Conservation (phyloP, 2,113 vertebrate genomes). For the Leptodactylus fuscus region DNA sequence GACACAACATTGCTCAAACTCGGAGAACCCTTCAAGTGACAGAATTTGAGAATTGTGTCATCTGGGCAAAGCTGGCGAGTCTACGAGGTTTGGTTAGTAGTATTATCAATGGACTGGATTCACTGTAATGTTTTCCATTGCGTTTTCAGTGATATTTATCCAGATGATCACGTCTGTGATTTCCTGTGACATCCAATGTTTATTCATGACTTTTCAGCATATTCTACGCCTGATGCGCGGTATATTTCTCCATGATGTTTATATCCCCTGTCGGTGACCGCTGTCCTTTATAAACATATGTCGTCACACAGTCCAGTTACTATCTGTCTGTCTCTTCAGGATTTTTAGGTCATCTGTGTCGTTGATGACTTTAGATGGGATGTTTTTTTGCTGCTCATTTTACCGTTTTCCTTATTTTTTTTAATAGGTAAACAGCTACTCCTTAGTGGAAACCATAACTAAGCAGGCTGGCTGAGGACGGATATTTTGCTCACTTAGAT, state of each 20-base stretch:
- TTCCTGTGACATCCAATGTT: neutral
- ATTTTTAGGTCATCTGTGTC: too few relatives aligned
- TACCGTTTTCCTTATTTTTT: too few relatives aligned
- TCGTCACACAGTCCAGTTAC: neutral
- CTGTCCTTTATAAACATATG: neutral
- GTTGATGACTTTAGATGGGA: too few relatives aligned
- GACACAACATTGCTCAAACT: neutral
- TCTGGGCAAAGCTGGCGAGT: neutral
- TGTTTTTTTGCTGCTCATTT: too few relatives aligned
- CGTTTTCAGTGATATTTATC: neutral
- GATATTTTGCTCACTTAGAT: too few relatives aligned
- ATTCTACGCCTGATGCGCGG: neutral
- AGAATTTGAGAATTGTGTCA: neutral
- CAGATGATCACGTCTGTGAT: neutral
- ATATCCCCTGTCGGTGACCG: neutral
- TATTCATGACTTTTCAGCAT: neutral
- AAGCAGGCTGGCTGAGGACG: neutral
- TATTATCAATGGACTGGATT: neutral
- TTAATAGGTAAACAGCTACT: too few relatives aligned
- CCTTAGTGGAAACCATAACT: neutral
- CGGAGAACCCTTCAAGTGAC: neutral
- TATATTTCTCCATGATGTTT: neutral
- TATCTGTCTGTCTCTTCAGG: neutral
- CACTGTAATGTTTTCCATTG: neutral
- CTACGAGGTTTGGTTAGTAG: neutral